A percentile compares a stretch with the other conserved stretches of the same genome.
phyloP scores from a whole-genome alignment of 2,113 vertebrate genomes.

The Xiphias gladius region DNA sequence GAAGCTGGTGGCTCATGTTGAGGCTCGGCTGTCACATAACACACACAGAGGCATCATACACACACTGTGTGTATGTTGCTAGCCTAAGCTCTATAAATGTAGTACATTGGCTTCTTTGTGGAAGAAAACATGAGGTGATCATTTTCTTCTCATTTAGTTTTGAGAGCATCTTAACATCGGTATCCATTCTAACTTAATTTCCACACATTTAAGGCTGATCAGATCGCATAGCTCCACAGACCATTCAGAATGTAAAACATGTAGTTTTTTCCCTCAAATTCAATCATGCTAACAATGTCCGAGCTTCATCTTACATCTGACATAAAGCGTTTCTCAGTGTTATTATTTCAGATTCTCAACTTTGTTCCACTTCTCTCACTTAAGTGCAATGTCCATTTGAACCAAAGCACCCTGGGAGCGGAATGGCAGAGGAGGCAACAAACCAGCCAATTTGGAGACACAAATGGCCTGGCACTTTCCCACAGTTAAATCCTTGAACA shows the following conservation, averaged over 20 bases:
- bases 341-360: conserved; percentile 40
- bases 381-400: conserved; percentile 52
- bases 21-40: background rate
- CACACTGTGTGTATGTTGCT: background rate
- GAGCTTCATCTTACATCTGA: background rate
- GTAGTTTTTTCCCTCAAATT: background rate
- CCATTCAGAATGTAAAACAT: background rate
- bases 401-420: conserved; percentile 48
- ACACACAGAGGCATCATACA: background rate
- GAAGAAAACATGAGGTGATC: no score
- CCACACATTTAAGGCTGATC: background rate
- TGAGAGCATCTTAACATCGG: background rate
- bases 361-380: conserved; percentile 42
- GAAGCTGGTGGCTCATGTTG: background rate
- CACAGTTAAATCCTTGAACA: conserved; percentile 72
- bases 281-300: background rate
- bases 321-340: conserved; percentile 29
- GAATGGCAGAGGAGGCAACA: conserved; percentile 53
- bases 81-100: background rate
- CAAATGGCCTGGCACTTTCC: conserved; percentile 69
- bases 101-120: background rate
- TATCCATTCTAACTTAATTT: background rate
- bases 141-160: background rate
- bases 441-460: conserved; percentile 77
- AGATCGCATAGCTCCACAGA: no score